Evolutionary conservation across 1,140 invertebrate species (phyloP), one percentile per base, ranked within the genome.

Genomic region (Leucophenga varia): DNA sequence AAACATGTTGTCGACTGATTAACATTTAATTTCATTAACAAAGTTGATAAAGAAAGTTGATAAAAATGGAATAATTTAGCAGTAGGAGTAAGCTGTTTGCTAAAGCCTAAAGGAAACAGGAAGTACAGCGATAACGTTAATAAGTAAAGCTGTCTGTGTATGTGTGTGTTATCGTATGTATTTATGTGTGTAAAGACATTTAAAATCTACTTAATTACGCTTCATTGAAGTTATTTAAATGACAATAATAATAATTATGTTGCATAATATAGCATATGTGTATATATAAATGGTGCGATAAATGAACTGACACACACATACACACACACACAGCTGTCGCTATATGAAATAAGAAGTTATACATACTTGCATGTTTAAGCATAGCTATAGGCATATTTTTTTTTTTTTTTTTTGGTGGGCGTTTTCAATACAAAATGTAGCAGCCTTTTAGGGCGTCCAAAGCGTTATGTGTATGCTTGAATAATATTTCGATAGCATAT

Each of bases 21-120:
- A 57, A 55, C 55, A 52, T 57, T 49, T 55, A 52, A 55, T 57
- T 46, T 55, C 45, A 47, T 52, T 55, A 51, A 52, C 53, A 55
- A 47, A 43, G 44, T 40, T 31, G 30, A 19, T 18, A 13, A 22
- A 18, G 19, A 28, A 28, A 28, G n/a, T n/a, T n/a, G n/a, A n/a
- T n/a, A n/a, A n/a, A n/a, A n/a, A n/a, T n/a, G n/a, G n/a, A n/a
- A n/a, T n/a, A n/a, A n/a, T n/a, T n/a, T 44, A 16, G 19, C 25
- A 37, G 34, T 21, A 22, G 30, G 25, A n/a, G n/a, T n/a, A n/a
- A n/a, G n/a, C n/a, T n/a, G n/a, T n/a, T n/a, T n/a, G n/a, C n/a
- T n/a, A n/a, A n/a, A n/a, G n/a, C n/a, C n/a, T n/a, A n/a, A n/a
- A n/a, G n/a, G n/a, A n/a, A n/a, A n/a, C n/a, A n/a, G n/a, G n/a